Evolutionary conservation across 2,888 invertebrate genomes (phyloP).

Genomic region (Rotaria macrura): DNA sequence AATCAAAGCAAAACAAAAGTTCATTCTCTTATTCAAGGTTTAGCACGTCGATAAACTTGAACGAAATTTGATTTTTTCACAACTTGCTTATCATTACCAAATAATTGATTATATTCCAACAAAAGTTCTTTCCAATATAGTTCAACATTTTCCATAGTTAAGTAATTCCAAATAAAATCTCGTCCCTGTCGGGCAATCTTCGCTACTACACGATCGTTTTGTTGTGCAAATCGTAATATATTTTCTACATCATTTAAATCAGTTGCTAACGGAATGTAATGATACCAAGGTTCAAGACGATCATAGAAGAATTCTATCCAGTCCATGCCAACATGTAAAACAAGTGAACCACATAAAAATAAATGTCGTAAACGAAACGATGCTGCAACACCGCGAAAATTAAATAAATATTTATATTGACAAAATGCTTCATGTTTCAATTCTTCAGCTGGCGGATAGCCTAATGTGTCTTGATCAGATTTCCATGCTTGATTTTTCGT

Average conservation of each 20-base stretch:
- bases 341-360: conserved; percentile 77
- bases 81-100: background rate
- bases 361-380: conserved; percentile 92
- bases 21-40: background rate
- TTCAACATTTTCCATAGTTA: conserved; percentile 67
- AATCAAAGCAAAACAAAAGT: background rate
- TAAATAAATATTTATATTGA: conserved; percentile 69
- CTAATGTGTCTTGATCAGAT: conserved; percentile 61
- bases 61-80: background rate
- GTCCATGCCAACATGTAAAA: conserved; percentile 83
- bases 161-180: conserved; percentile 69
- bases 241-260: conserved; percentile 62
- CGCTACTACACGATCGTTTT: conserved; percentile 63
- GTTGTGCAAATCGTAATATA: conserved; percentile 64
- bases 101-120: conserved; percentile 55
- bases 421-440: background rate
- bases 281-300: conserved; percentile 80
- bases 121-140: conserved; percentile 78
- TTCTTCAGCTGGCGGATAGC: conserved; percentile 63
- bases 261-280: conserved; percentile 75
- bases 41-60: background rate
- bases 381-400: conserved; percentile 89
- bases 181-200: conserved; percentile 71
- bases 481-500: conserved; percentile 98
- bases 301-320: conserved; percentile 91